Percentiles rank a stretch among this genome's conserved stretches.
These are phyloP conservation scores for Cossypha caffra DNA, from an alignment of 2,797 vertebrate genomes.

Conservation along the genomic window DNA sequence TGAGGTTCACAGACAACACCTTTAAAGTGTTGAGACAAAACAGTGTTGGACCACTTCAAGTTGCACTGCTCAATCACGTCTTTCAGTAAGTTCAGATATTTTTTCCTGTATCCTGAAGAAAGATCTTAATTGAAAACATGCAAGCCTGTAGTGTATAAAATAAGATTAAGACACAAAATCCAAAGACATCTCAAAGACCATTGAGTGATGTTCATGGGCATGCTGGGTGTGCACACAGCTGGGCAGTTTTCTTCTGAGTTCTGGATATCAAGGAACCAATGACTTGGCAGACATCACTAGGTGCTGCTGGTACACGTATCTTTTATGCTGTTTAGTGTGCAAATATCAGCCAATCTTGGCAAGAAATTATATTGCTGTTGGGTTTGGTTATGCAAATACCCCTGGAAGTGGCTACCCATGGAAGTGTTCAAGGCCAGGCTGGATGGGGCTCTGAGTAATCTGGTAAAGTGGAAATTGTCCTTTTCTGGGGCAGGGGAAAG, in stretches of 20 bases:
- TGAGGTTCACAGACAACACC: not conserved
- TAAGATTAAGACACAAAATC: not conserved
- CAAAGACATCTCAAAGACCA: not conserved
- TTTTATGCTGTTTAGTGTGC: not conserved
- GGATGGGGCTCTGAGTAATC: not conserved
- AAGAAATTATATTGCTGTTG: not conserved
- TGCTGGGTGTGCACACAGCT: not conserved
- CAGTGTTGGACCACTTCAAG: not conserved
- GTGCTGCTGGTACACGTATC: not conserved
- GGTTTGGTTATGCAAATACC: not conserved
- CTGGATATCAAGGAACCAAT: not conserved
- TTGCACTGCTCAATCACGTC: not conserved
- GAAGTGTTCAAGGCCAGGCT: not conserved
- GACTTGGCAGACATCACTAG: not conserved
- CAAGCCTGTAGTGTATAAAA: not conserved
- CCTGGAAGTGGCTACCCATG: not conserved
- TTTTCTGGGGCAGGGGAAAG: not conserved
- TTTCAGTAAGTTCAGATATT: not conserved
- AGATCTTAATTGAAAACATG: not conserved
- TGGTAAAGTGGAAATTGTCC: not conserved
- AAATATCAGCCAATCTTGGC: not conserved
- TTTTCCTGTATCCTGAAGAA: not conserved
- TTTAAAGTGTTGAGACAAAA: not conserved
- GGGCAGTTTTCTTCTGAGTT: not conserved
- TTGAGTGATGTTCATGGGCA: rapidly evolving